These are phyloP conservation scores for Microctonus hyperodae DNA, from an alignment of 2,888 invertebrate genomes.

Conservation along the genomic window DNA sequence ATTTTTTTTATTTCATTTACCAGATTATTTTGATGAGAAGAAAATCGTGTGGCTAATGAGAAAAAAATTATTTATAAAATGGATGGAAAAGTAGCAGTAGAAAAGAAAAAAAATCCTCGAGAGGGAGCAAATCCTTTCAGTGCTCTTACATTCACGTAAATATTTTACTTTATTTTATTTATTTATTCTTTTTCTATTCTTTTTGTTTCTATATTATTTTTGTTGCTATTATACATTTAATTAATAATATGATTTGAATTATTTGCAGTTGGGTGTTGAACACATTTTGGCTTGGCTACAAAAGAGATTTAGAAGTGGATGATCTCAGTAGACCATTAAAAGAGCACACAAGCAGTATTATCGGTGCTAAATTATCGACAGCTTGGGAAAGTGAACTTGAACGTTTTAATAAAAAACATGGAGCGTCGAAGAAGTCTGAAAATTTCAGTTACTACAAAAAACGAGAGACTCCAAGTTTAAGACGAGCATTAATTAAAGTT, in stretches of 20 bases:
- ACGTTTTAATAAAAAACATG: conserved; percentile 42
- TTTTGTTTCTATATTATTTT: neutral
- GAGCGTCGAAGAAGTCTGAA: conserved; percentile 5
- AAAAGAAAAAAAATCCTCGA: conserved; percentile 64
- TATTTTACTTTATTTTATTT: conserved; percentile 32
- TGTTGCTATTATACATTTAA: neutral
- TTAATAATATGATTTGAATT: neutral
- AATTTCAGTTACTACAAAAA: conserved; percentile 43
- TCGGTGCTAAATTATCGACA: conserved; percentile 71
- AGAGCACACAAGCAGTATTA: conserved; percentile 72
- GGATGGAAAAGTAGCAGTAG: conserved; percentile 54
- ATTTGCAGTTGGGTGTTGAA: conserved; percentile 75
- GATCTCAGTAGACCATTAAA: conserved; percentile 74
- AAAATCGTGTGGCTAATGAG: neutral
- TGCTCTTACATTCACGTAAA: conserved; percentile 67
- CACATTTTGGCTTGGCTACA: conserved; percentile 74
- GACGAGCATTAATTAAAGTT: conserved; percentile 68
- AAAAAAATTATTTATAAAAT: conserved; percentile 40
- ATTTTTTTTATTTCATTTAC: neutral
- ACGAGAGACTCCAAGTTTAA: conserved; percentile 69
- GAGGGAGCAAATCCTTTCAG: conserved; percentile 66
- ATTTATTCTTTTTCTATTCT: conserved; percentile 6
- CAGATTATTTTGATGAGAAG: too few species aligned
- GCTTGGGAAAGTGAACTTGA: conserved; percentile 69
- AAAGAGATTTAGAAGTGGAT: conserved; percentile 70